These are phyloP conservation scores for Arctia plantaginis DNA, from an alignment of 2,888 invertebrate species.

Conservation along the genomic window DNA sequence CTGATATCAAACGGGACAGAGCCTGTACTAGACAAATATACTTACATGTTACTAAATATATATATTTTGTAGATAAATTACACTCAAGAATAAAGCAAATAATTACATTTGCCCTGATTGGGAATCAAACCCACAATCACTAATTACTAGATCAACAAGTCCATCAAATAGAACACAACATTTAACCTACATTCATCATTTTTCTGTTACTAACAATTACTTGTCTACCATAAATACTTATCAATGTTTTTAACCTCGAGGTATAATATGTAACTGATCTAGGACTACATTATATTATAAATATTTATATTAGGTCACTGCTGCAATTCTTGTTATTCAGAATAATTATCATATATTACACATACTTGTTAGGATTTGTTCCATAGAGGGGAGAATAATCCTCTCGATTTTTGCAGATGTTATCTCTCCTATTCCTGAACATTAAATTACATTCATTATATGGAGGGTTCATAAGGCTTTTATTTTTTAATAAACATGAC, in stretches of 20 bases:
- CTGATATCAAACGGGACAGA: background rate
- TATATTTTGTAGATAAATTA: background rate
- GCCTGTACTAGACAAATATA: too few relatives aligned
- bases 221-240: constrained; percentile 63
- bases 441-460: constrained; percentile 55
- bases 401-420: constrained; percentile 78
- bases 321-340: constrained; percentile 53
- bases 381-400: constrained; percentile 78
- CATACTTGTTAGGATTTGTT: constrained; percentile 83
- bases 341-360: constrained; percentile 61
- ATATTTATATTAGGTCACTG: constrained; percentile 68
- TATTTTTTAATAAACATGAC: background rate
- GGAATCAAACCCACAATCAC: background rate
- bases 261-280: constrained; percentile 11
- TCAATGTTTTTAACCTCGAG: constrained; percentile 38
- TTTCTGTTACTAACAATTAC: background rate
- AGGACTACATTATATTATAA: constrained; percentile 55
- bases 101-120: background rate
- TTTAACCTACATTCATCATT: background rate
- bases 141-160: background rate
- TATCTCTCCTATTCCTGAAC: constrained; percentile 84
- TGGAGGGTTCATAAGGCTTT: background rate
- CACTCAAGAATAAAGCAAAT: background rate
- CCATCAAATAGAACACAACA: background rate
- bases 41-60: too few relatives aligned